These are phyloP conservation scores for Saccopteryx bilineata DNA, from an alignment of 2,113 vertebrate genomes.

Conservation along the genomic window DNA sequence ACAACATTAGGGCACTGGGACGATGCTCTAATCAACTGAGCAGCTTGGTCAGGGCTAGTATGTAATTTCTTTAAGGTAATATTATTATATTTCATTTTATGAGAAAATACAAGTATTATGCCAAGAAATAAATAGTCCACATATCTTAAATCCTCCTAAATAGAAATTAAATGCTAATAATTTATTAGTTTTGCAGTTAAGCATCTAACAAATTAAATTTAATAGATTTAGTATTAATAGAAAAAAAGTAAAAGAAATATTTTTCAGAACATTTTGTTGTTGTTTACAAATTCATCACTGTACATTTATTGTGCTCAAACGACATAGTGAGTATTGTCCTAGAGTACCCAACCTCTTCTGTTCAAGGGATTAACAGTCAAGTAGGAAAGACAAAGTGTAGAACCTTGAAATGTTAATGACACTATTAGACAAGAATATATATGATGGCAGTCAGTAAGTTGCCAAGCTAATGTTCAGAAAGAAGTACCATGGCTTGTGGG, in stretches of 20 bases:
- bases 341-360: not conserved
- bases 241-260: conserved; percentile 25
- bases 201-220: conserved; percentile 30
- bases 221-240: conserved; percentile 36
- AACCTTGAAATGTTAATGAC: not conserved
- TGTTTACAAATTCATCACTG: not conserved
- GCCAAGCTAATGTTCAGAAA: not conserved
- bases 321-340: not conserved
- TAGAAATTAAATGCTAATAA: conserved; percentile 51
- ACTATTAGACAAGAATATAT: not conserved
- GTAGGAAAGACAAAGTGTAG: not conserved
- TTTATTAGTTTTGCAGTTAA: conserved; percentile 46
- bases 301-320: not conserved
- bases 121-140: conserved; percentile 42
- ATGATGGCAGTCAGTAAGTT: not conserved
- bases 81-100: conserved; percentile 48
- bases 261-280: conserved; percentile 1
- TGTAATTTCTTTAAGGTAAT: conserved; percentile 57
- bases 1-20: too few relatives aligned
- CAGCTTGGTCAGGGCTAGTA: not conserved
- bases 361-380: not conserved
- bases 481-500: not conserved
- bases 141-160: not conserved
- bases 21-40: too few relatives aligned
- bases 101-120: conserved; percentile 28